Base-by-base conservation (phyloP, 2,888 invertebrate species). In the Andrena bucephala region DNA sequence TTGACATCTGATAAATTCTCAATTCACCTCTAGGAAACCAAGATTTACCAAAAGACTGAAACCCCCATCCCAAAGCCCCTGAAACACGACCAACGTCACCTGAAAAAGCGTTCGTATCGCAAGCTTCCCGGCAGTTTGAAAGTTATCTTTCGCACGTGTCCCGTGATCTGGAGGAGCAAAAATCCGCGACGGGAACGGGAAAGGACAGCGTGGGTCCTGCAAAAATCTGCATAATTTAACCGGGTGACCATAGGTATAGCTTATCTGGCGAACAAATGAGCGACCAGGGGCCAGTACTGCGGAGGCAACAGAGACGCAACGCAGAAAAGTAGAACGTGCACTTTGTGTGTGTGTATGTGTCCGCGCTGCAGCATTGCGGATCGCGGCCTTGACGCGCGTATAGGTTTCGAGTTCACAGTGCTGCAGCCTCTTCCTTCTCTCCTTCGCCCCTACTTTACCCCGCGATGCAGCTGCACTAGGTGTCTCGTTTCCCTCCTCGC, bases 251-350 rank as follows among this genome's bases (percentile, higher is more conserved):
- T 67, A 57, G 77, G 72, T 84, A 71, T 73, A 73, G 86, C 87
- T 89, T 89, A 89, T 90, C 84, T 83, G 66, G 73, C 63, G 86
- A 89, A 89, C 86, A 89, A 90, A 89, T 84, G 87, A 89, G 87
- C 86, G 81, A 77, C 84, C 81, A 36, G 87, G 84, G 85, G 83
- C 65, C 54, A 62, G 67, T 74, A 77, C 57, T 66, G 81, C 83
- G 69, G 54, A 63, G 78, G 42, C 57, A 67, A 74, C 62, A 57
- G 77, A 83, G 74, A 76, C 72, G 84, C 81, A 33, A 81, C 65
- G 70, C 70, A 67, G 78, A 77, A 78, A 86, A 87, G 85, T 87
- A 69, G 77, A 87, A 77, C 87, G 72, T 66, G 69, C 52, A n/a
- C 27, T 13, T 59, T 50, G 66, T 36, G 48, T 31, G n/a, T 48